Base-by-base conservation (phyloP, 2,888 invertebrate genomes). In the Trypoxylon attenuatum region DNA sequence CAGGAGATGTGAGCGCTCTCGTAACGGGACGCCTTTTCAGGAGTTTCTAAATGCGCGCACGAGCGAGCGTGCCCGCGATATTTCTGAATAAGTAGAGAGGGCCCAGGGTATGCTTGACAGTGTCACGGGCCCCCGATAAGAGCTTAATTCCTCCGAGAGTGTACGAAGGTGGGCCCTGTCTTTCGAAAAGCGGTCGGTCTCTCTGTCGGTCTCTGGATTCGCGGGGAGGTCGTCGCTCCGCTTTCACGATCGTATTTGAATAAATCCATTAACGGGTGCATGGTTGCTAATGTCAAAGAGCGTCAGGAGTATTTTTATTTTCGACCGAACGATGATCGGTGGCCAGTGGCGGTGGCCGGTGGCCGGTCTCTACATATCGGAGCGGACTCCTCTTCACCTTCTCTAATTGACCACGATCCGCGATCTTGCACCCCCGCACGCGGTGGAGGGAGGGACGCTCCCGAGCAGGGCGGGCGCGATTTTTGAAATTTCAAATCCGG, bases 401-500 rank as follows among this genome's bases (percentile, higher is more conserved):
- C 76, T 82, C 82, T 84, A 84, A 85, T 85, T 85, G 85, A 84
- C 81, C 85, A 84, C 85, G 85, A 85, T 82, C 76, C 80, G 76
- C 79, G 77, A 82, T 78, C 82, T 77, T 75, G 73, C 76, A 76
- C 74, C 78, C 75, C 71, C 47, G 59, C 42, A 63, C 51, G 45
- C 33, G 50, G 54, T 8, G 15, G 60, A 13, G 16, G 19, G 29
- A 10, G 46, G 60, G 21, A 43, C 43, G 33, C n/a, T 10, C 33
- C 13, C 3, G 33, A 38, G 59, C 53, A 58, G 70, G 76, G 66
- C 68, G 78, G 69, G 78, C 76, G 80, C 75, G 78, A 83, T 87
- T 86, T 87, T 86, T 85, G 85, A 87, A 86, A 87, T 87, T 87
- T 85, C 83, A 87, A 87, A 87, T 85, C 82, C 84, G 85, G 82